These are phyloP conservation scores for Oscheius sp. DNA, from an alignment of 1,140 invertebrate genomes.

Conservation along the genomic window DNA sequence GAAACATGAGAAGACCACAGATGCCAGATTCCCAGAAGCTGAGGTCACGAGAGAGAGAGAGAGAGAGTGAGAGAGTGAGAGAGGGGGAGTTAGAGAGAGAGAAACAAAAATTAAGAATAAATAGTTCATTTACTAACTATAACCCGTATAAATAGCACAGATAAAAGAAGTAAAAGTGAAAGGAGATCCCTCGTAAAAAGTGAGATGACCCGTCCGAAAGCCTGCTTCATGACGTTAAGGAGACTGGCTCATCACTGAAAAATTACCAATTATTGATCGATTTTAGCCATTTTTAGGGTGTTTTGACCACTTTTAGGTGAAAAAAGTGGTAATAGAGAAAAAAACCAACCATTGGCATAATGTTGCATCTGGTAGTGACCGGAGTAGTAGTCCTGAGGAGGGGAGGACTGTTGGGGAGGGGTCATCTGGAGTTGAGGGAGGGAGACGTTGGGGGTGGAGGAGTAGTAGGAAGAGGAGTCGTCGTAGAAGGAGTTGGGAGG, in stretches of 20 bases:
- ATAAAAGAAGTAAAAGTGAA: neutral
- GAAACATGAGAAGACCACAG: too few species aligned
- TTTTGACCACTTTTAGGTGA: too few species aligned
- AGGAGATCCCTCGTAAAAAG: too few species aligned
- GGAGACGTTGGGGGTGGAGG: too few species aligned
- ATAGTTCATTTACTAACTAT: neutral
- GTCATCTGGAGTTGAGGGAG: neutral
- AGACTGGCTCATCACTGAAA: neutral
- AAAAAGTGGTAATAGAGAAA: neutral
- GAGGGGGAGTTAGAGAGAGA: too few species aligned
- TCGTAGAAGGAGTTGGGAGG: neutral
- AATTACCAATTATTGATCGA: too few species aligned
- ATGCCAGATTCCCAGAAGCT: too few species aligned
- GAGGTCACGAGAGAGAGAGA: too few species aligned
- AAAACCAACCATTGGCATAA: neutral
- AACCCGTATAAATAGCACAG: conserved; percentile 5
- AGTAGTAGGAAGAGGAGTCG: neutral
- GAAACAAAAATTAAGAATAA: too few species aligned
- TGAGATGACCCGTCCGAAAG: neutral
- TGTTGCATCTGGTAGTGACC: neutral
- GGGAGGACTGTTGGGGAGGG: neutral
- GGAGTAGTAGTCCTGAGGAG: neutral
- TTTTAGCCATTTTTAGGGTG: too few species aligned
- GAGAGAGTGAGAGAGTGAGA: too few species aligned
- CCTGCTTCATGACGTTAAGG: neutral